Evolutionary conservation across 2,888 invertebrate genomes (phyloP), one percentile per base, ranked within the genome.

Genomic region (Epinotia demarniana): DNA sequence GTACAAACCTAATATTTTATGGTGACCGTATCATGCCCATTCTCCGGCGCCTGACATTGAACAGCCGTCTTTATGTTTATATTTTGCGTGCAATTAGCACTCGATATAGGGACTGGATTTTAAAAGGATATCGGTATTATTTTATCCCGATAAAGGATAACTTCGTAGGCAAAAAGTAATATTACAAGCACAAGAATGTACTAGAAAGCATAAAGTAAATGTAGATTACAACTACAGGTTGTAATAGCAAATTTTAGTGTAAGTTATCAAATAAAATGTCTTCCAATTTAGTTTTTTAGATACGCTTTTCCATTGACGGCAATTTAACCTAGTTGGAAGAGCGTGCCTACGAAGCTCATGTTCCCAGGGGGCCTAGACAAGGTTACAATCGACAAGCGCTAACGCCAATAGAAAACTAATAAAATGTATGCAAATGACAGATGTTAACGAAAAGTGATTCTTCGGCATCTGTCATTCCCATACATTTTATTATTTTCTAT

Each of bases 11-110:
- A 3, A 53, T 3, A n/a, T 53, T n/a, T 53, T 2, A n/a, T 53
- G n/a, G n/a, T 53, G 13, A 4, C 16, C 16, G 4, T 16, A 49
- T 49, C 53, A 53, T n/a, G 13, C n/a, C 8, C 4, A 1, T n/a
- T 53, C 53, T 53, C 53, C n/a, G 5, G 6, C 2, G 53, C n/a
- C n/a, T n/a, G 6, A n/a, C 53, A n/a, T 53, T 75, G 79, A 76
- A 76, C 72, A 75, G 71, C n/a, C 39, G 60, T 73, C 79, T 74
- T 78, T 75, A 67, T 49, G 12, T 18, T n/a, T 79, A 76, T 72
- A 80, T 79, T 79, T 79, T 77, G 72, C 77, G 77, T 75, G 77
- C 78, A 78, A 80, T 80, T 80, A 79, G 78, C 80, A 78, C 79
- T 73, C 75, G 68, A 77, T 78, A 76, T 76, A 76, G 73, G 63